Conservation (phyloP, 2,888 invertebrate genomes). For the Sesamia inferens region DNA sequence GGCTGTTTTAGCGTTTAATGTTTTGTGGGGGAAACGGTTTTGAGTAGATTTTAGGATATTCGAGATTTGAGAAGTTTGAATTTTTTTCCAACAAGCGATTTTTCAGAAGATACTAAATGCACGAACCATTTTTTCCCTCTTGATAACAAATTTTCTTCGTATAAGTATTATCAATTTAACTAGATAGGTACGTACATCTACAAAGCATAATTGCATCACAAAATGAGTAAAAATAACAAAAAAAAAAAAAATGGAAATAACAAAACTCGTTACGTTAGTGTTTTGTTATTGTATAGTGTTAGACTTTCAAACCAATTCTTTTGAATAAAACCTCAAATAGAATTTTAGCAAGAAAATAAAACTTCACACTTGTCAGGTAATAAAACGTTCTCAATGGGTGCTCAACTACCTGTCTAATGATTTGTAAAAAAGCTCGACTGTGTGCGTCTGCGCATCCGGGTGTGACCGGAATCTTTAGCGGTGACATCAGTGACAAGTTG, state of each 20-base stretch:
- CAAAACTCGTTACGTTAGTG: neutral
- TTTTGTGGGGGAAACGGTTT: constrained; percentile 1
- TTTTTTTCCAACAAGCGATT: neutral
- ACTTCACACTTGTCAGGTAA: constrained; percentile 17
- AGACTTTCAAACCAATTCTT: neutral
- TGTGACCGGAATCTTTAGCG: constrained; percentile 57
- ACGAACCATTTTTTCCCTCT: too few species aligned
- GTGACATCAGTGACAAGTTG: constrained; percentile 59
- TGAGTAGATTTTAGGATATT: neutral
- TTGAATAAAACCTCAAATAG: constrained; percentile 14
- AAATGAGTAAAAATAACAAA: neutral
- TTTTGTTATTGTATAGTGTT: too few species aligned
- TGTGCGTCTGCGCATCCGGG: constrained; percentile 56
- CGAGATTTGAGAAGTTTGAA: neutral
- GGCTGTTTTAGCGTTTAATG: constrained; percentile 17
- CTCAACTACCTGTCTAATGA: constrained; percentile 32
- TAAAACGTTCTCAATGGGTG: constrained; percentile 28
- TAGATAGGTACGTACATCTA: too few species aligned
- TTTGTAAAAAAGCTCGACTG: constrained; percentile 43
- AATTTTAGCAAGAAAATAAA: constrained; percentile 18
- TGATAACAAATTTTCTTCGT: too few species aligned
- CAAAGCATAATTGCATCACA: neutral
- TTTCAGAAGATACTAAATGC: too few species aligned
- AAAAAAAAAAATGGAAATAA: neutral
- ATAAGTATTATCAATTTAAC: neutral